Conservation (phyloP, 2,113 vertebrate genomes). For the Brachyhypopomus gauderio region DNA sequence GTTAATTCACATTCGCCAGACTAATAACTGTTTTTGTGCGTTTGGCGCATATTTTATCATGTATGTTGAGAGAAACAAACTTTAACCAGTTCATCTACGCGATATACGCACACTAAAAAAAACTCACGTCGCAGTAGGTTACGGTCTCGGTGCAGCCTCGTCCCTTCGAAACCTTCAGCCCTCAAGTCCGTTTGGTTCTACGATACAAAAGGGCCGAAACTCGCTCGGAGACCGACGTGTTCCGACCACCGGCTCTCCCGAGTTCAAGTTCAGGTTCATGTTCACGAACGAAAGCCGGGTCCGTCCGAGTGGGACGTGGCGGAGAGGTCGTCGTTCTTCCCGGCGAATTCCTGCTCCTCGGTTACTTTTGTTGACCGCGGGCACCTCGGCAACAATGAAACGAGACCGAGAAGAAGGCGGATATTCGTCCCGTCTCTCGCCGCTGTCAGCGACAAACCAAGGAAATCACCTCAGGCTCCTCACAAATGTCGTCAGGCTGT, state of each 20-base stretch:
- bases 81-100: neutral
- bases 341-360: constrained; percentile 56
- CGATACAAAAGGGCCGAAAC: constrained; percentile 25
- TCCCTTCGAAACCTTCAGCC: neutral
- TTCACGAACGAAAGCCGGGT: constrained; percentile 39
- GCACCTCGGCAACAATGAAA: constrained; percentile 42
- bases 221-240: constrained; percentile 45
- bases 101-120: neutral
- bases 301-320: constrained; percentile 31
- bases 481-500: constrained; percentile 20
- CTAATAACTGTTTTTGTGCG: neutral
- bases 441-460: neutral
- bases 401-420: constrained; percentile 37
- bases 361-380: constrained; percentile 55
- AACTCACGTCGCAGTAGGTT: neutral
- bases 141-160: neutral
- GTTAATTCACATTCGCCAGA: constrained; percentile 3
- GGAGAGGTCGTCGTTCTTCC: constrained; percentile 45
- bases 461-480: neutral
- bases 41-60: neutral
- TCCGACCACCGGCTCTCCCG: constrained; percentile 47
- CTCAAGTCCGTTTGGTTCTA: neutral
- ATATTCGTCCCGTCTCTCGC: constrained; percentile 22
- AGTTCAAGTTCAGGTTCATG: constrained; percentile 65
- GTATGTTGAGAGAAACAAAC: neutral